Evolutionary conservation across 1,140 invertebrate genomes (phyloP), one percentile per base, ranked within the genome.

Genomic region (Kradibia gibbosae): DNA sequence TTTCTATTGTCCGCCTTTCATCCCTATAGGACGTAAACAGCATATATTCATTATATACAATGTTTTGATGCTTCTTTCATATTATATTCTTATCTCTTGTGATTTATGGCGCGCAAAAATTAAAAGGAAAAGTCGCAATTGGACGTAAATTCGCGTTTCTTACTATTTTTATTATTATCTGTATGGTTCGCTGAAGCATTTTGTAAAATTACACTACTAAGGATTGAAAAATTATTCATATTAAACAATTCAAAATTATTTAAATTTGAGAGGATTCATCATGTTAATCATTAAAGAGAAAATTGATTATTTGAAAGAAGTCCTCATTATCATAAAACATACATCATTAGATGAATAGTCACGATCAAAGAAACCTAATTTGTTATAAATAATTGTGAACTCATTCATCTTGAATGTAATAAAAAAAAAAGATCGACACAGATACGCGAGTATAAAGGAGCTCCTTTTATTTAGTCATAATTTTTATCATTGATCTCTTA

Each of bases 21-120:
- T 20, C 31, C 8, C 31, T 20, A 17, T 17, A 65, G 22, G 11
- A 42, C 5, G 65, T 10, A n/a, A 67, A 67, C 4, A 5, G 3
- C n/a, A 67, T 67, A 36, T 13, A 67, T 67, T 36, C 65, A 20
- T n/a, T 75, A 75, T 75, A 39, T 75, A 75, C 53, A 75, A 13
- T 36, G 20, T 57, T 53, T 36, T 57, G n/a, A 57, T 39, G 73
- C 10, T 75, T 39, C 31, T 57, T 45, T 13, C 11, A 7, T 17
- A 25, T 11, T 22, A 39, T 25, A n/a, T 70, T 70, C 36, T 17
- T 70, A 70, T 42, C 34, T 45, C 36, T 70, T 45, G 36, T 70
- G 45, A 1, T n/a, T 5, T 5, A 42, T 39, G 34, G 25, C 8
- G 20, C 3, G 25, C 4, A 11, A 45, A 70, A 70, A 45, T 70